Conservation (phyloP, 2,113 vertebrate genomes). For the Pholis gunnellus region DNA sequence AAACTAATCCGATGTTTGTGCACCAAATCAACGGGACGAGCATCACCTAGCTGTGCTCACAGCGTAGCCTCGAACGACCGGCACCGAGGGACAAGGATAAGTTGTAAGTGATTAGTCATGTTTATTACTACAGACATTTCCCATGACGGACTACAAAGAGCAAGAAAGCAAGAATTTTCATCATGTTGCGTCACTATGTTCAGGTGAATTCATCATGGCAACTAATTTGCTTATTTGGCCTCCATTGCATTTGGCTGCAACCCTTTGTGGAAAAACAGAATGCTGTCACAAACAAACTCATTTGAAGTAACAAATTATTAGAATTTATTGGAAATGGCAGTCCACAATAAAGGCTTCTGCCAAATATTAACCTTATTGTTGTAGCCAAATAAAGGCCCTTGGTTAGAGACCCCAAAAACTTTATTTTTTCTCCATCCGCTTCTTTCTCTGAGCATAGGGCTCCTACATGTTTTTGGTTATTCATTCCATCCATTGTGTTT, state of each 20-base stretch:
- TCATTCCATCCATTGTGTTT: too few relatives aligned
- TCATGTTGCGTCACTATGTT: slow-evolving; percentile 82
- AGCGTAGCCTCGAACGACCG: slow-evolving; percentile 88
- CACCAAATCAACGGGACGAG: slow-evolving; percentile 89
- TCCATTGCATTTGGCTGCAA: neutral
- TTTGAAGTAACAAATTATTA: neutral
- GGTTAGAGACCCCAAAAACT: neutral
- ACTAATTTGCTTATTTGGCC: slow-evolving; percentile 41
- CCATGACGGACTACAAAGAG: slow-evolving; percentile 81
- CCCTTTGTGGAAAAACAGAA: neutral
- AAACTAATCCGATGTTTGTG: slow-evolving; percentile 91
- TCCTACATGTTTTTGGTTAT: neutral
- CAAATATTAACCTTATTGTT: neutral
- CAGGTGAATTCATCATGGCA: slow-evolving; percentile 53
- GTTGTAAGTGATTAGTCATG: slow-evolving; percentile 91
- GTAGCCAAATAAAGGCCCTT: neutral
- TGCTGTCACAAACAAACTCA: neutral
- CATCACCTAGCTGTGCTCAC: slow-evolving; percentile 86
- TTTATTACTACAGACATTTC: slow-evolving; percentile 91
- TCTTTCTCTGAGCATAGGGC: neutral
- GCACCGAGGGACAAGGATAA: slow-evolving; percentile 88
- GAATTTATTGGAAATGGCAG: neutral
- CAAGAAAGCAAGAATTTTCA: slow-evolving; percentile 78
- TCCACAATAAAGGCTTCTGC: neutral
- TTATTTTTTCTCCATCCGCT: neutral